Conservation (phyloP, 2,113 vertebrate genomes). For the Megaceryle torquata region DNA sequence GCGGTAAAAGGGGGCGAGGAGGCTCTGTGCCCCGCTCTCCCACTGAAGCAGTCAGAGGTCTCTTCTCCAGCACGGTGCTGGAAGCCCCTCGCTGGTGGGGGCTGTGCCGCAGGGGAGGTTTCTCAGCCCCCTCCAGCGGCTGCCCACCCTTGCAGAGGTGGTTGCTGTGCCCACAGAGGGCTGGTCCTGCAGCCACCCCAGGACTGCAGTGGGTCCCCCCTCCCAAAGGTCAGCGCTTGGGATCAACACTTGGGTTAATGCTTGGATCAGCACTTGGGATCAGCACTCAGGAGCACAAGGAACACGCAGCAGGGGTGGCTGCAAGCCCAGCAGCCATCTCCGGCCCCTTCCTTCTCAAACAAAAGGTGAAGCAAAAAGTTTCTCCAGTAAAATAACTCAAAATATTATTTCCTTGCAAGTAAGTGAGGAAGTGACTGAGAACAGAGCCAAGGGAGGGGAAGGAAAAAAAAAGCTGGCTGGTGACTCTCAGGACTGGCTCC, state of each 20-base stretch:
- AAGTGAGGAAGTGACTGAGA: neutral
- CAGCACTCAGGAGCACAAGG: accelerated
- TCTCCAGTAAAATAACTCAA: neutral
- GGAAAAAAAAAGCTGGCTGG: neutral
- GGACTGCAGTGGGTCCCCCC: accelerated
- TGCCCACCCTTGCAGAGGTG: accelerated
- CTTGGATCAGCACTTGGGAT: neutral
- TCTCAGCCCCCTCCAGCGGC: neutral
- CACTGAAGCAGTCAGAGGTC: neutral
- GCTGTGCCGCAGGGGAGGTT: accelerated
- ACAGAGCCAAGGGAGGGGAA: neutral
- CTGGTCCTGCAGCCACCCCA: neutral
- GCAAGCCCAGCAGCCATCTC: neutral
- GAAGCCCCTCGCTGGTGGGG: accelerated
- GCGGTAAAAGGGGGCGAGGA: neutral
- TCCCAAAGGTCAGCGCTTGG: accelerated
- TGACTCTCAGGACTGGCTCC: neutral
- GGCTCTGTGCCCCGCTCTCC: neutral
- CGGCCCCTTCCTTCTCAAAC: neutral
- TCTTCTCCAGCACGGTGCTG: accelerated
- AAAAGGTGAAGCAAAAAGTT: neutral
- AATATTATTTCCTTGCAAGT: neutral
- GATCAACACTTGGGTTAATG: neutral
- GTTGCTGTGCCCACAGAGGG: neutral
- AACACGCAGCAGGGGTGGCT: neutral